Evolutionary conservation across 1,140 invertebrate species (phyloP).

Genomic region (Delia radicum): DNA sequence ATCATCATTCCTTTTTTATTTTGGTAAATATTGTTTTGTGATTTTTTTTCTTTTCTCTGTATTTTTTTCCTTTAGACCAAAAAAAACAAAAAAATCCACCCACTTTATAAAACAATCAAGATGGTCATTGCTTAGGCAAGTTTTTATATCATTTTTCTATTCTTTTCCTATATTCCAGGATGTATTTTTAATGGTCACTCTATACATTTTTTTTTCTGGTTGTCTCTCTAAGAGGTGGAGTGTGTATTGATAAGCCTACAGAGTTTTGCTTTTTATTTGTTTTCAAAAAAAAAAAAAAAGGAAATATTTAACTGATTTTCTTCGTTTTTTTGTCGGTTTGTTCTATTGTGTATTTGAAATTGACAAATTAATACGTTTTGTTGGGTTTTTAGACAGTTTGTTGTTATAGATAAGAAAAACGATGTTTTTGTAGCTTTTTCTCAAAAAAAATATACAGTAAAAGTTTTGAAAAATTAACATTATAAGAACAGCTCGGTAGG

Average conservation of each 20-base stretch:
- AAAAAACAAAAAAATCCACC: background rate
- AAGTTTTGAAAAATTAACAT: too few relatives aligned
- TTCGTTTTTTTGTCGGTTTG: background rate
- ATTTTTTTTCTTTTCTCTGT: background rate
- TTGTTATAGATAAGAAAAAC: background rate
- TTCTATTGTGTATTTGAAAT: background rate
- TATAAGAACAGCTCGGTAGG: too few relatives aligned
- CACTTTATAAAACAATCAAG: background rate
- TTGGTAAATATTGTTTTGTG: too few relatives aligned
- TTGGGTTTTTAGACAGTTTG: background rate
- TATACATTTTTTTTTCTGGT: background rate
- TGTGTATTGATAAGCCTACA: background rate
- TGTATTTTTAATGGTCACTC: background rate
- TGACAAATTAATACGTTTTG: conserved; percentile 18
- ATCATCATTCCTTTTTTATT: too few relatives aligned
- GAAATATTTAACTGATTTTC: background rate
- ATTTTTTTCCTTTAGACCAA: background rate
- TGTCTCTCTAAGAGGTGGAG: background rate
- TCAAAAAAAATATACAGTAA: too few relatives aligned
- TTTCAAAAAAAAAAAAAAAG: background rate
- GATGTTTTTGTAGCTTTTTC: too few relatives aligned
- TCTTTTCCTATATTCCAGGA: background rate
- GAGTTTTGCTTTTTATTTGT: background rate
- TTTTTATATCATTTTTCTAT: background rate
- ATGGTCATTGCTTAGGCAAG: background rate